A percentile compares a stretch with the other conserved stretches of the same genome.
phyloP scores from a whole-genome alignment of 2,113 vertebrate species.

The Macrotus californicus region DNA sequence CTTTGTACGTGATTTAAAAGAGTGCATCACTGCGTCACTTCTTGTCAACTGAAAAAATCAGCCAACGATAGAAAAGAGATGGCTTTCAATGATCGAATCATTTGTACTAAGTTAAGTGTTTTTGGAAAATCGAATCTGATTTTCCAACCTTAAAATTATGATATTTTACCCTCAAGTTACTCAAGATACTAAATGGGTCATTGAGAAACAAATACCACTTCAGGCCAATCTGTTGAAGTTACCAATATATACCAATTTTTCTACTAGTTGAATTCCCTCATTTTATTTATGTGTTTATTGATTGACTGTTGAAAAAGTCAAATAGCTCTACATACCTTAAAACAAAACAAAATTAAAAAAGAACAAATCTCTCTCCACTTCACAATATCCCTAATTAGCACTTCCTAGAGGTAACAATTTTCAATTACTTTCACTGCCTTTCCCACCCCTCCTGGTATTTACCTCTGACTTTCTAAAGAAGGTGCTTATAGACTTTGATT shows the following conservation, averaged over 20 bases:
- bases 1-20: neutral
- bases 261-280: neutral
- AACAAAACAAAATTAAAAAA: neutral
- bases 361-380: neutral
- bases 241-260: neutral
- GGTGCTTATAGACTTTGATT: neutral
- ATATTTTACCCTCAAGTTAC: neutral
- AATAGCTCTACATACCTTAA: neutral
- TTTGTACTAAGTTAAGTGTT: neutral
- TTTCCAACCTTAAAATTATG: constrained; percentile 9
- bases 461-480: neutral
- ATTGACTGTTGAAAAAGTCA: neutral
- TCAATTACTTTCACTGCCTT: neutral
- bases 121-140: neutral
- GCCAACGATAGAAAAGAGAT: neutral
- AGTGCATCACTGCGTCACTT: neutral
- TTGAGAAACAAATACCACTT: neutral
- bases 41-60: neutral
- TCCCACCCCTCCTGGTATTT: neutral
- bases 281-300: neutral
- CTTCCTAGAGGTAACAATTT: neutral
- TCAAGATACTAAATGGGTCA: neutral
- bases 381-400: neutral
- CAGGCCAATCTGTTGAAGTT: neutral
- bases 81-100: neutral